Base-by-base conservation (phyloP, 2,888 invertebrate species). In the Erebia aethiops region DNA sequence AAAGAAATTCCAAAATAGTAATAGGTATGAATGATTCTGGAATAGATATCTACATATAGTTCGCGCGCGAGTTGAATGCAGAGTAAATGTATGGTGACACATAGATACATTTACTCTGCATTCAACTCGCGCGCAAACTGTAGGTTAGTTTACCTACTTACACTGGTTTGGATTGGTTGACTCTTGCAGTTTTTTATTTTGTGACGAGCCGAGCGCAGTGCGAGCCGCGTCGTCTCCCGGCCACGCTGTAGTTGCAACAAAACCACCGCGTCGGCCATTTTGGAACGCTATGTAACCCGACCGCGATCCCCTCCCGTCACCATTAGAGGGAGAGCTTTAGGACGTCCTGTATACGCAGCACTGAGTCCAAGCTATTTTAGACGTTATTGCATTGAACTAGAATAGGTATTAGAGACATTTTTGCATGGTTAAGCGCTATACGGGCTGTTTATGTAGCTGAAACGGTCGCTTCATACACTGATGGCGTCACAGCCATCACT, bases 371-470 rank as follows among this genome's bases (percentile, higher is more conserved):
- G 74, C 57, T 46, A 87, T 75, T 83, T 74, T 80, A 56, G 74
- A 70, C 77, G 76, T 82, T 87, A 82, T 71, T 9, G 2, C 14
- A 82, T 71, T 11, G 7, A 1, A 26, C 67, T 71, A 70, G 43
- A 10, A 43, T 73, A 65, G 63, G 57, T 64, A 73, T 70, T 76
- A 72, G 51, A 63, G 65, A 73, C 74, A 72, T 73, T 73, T 79
- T 79, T 77, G 58, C 70, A 51, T 82, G 82, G 86, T 84, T 76
- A 75, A 76, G 82, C 82, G 81, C 87, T 90, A 90, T 91, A 93
- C 91, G 89, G 91, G 87, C 91, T 93, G 93, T 93, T 93, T 93
- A 93, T 92, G 92, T 93, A 91, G 92, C 92, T 92, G 86, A 93
- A 93, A 93, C 91, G 87, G 92, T 86, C 92, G 91, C 91, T 93